phyloP scores from a whole-genome alignment of 2,797 vertebrate species.

The Muscicapa striata region DNA sequence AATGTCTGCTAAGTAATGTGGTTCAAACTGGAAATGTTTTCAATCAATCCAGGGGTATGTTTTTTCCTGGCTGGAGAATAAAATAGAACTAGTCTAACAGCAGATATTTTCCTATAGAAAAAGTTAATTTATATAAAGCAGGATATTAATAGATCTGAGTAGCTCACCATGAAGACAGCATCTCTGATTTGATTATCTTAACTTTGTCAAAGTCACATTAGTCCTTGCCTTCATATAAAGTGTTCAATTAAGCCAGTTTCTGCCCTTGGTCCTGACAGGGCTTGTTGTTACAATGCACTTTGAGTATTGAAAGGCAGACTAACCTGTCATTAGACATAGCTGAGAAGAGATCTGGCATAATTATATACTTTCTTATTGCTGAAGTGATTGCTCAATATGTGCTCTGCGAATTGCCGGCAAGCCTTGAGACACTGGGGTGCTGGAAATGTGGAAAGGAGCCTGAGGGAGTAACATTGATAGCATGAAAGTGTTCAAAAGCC shows the following conservation, averaged over 20 bases:
- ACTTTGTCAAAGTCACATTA: neutral
- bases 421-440: fast-evolving
- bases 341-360: neutral
- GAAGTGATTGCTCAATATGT: neutral
- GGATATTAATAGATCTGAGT: neutral
- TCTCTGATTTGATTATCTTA: constrained; percentile 13
- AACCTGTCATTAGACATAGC: neutral
- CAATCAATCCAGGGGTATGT: neutral
- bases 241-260: neutral
- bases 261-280: neutral
- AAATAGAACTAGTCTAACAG: neutral
- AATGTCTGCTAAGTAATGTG: constrained; percentile 46
- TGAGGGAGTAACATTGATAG: neutral
- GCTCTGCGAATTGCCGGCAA: neutral
- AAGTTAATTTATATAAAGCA: neutral
- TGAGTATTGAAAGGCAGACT: neutral
- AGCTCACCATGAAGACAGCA: neutral
- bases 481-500: neutral
- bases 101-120: neutral
- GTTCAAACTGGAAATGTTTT: constrained; percentile 38
- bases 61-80: neutral
- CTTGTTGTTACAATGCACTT: neutral
- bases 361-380: neutral
- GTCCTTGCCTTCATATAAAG: neutral
- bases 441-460: neutral